Evolutionary conservation across 2,888 invertebrate genomes (phyloP).

Genomic region (Melinopterus prodromus): DNA sequence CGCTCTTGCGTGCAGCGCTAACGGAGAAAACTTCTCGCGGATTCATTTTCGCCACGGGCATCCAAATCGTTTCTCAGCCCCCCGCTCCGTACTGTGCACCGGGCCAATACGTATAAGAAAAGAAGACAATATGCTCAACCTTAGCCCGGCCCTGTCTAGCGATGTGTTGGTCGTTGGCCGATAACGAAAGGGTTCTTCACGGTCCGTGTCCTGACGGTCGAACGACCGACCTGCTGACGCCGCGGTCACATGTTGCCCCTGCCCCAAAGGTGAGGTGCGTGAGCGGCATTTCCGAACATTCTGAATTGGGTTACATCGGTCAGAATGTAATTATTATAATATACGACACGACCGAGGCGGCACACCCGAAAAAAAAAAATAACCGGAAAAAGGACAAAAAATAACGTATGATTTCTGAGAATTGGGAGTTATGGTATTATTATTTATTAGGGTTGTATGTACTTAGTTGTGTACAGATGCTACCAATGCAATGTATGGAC

Average conservation of each 20-base stretch:
- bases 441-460: not conserved
- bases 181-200: not conserved
- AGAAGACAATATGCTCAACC: not conserved
- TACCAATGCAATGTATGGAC: no score
- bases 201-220: not conserved
- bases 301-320: not conserved
- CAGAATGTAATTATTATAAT: not conserved
- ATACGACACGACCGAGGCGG: not conserved
- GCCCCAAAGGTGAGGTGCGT: not conserved
- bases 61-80: no score
- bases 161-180: not conserved
- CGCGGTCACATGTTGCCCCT: not conserved
- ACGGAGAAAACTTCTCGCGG: no score
- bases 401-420: not conserved
- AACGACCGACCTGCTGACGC: not conserved
- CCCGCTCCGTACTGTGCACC: no score
- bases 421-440: not conserved
- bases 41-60: no score
- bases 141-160: not conserved
- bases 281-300: not conserved
- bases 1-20: no score
- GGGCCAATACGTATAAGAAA: no score
- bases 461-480: not conserved
- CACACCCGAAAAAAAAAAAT: not conserved
- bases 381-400: not conserved